These are phyloP conservation scores for Nothocercus julius DNA, from an alignment of 2,113 vertebrate species.

Conservation along the genomic window DNA sequence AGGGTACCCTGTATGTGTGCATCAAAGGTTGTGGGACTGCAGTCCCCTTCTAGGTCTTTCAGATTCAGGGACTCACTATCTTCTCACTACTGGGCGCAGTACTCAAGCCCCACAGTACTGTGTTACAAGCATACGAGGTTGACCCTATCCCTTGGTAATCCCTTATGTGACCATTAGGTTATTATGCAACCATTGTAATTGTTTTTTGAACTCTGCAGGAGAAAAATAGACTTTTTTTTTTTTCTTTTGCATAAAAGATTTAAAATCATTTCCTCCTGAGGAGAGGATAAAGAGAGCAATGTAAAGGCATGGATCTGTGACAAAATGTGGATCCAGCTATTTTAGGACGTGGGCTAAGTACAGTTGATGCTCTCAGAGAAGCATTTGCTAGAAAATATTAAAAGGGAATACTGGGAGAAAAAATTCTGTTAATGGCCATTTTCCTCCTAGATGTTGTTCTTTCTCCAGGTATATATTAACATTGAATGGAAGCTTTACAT, in stretches of 20 bases:
- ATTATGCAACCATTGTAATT: background rate
- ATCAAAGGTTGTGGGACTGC: background rate
- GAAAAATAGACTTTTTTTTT: background rate
- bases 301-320: background rate
- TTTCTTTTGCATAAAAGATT: background rate
- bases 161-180: background rate
- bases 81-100: too few species aligned
- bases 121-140: background rate
- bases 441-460: background rate
- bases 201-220: background rate
- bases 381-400: background rate
- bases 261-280: background rate
- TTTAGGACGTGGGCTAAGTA: background rate
- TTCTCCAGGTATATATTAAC: background rate
- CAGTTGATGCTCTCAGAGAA: background rate
- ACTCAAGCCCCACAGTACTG: too few species aligned
- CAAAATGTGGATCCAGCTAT: background rate
- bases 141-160: background rate
- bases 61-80: too few species aligned
- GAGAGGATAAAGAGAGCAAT: rapidly evolving
- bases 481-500: background rate
- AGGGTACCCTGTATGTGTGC: background rate
- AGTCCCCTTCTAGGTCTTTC: too few species aligned
- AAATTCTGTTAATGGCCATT: background rate
- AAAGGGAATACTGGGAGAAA: background rate